Evolutionary conservation across 2,797 vertebrate genomes (phyloP).

Genomic region (Fundulus diaphanus): DNA sequence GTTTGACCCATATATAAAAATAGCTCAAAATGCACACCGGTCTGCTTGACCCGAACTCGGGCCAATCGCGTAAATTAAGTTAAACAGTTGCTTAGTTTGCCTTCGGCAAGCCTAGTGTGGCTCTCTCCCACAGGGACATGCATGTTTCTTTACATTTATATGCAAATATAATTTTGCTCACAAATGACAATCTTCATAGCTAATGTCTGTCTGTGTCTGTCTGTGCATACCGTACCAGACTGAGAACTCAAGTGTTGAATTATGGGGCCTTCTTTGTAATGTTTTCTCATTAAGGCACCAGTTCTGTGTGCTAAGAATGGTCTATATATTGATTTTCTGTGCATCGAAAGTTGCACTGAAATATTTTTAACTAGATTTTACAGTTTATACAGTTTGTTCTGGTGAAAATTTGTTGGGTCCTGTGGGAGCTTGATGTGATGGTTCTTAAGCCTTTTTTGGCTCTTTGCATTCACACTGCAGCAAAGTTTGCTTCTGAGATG

Average conservation of each 20-base stretch:
- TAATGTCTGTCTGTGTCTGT: background rate
- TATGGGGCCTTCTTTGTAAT: background rate
- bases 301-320: background rate
- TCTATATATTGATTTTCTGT: background rate
- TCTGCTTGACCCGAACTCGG: too few relatives aligned
- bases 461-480: background rate
- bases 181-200: background rate
- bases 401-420: background rate
- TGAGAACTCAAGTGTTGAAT: background rate
- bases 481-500: background rate
- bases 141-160: background rate
- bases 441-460: background rate
- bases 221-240: background rate
- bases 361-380: background rate
- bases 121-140: background rate
- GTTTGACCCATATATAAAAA: too few relatives aligned
- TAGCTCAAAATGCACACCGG: too few relatives aligned
- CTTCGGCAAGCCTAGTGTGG: background rate
- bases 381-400: background rate
- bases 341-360: background rate
- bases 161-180: background rate
- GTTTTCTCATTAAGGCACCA: background rate
- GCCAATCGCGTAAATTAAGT: too few relatives aligned
- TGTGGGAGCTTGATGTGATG: background rate
- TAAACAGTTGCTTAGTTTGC: background rate